phyloP scores from a whole-genome alignment of 2,888 invertebrate genomes.

The Eustalomyia histrio region DNA sequence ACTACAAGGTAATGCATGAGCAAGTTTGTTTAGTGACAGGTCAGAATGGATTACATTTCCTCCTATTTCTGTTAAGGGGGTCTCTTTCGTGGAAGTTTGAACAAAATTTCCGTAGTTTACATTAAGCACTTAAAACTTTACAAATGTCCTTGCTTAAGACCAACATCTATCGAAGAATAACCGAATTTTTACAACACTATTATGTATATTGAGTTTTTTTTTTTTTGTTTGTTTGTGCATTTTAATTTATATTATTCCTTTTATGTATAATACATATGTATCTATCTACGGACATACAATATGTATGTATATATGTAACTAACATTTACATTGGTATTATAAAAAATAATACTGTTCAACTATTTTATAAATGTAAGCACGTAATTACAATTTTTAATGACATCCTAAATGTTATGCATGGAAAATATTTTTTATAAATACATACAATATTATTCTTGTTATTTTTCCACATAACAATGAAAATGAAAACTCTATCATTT shows the following conservation, averaged over 20 bases:
- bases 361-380: constrained; percentile 65
- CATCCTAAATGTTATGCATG: constrained; percentile 66
- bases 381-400: constrained; percentile 66
- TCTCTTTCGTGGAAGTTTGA: too few species aligned
- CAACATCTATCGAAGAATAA: too few species aligned
- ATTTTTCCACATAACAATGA: constrained; percentile 58
- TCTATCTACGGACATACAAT: too few species aligned
- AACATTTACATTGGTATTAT: constrained; percentile 25
- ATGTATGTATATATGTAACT: constrained; percentile 4
- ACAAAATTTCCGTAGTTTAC: too few species aligned
- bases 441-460: constrained; percentile 47
- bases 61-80: too few species aligned
- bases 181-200: constrained; percentile 3
- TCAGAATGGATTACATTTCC: too few species aligned
- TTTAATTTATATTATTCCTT: neutral
- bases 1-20: too few species aligned
- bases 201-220: neutral
- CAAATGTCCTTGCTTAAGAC: too few species aligned
- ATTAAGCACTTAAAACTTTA: too few species aligned
- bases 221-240: too few species aligned
- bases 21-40: too few species aligned
- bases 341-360: constrained; percentile 51
- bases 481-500: constrained; percentile 59
- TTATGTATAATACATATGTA: too few species aligned
- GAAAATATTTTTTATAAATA: constrained; percentile 48